Percentiles rank a stretch among this genome's conserved stretches.
Conservation (phyloP, 2,888 invertebrate genomes). For the Eledone cirrhosa region DNA sequence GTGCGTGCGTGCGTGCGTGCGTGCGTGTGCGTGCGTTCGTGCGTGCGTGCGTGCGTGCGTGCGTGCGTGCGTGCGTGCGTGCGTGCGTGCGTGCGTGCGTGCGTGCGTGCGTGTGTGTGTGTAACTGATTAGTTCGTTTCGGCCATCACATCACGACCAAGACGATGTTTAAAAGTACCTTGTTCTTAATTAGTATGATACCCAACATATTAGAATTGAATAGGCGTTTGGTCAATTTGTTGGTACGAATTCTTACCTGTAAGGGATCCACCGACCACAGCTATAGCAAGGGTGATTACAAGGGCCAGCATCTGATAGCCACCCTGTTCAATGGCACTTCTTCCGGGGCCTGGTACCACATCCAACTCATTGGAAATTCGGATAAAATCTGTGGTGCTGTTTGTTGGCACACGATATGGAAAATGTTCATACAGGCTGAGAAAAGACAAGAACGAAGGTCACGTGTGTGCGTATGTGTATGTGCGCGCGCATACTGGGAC, state of each 20-base stretch:
- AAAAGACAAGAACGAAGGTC: not conserved
- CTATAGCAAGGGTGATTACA: constrained; percentile 49
- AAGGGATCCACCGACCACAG: constrained; percentile 55
- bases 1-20: too few species aligned
- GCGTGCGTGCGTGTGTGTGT: too few species aligned
- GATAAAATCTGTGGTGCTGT: constrained; percentile 53
- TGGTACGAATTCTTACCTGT: constrained; percentile 46
- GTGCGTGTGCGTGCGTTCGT: too few species aligned
- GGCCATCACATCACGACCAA: not conserved
- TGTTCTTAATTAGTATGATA: not conserved
- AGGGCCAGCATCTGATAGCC: constrained; percentile 55
- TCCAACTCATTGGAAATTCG: constrained; percentile 35
- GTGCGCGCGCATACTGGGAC: too few species aligned
- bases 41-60: too few species aligned
- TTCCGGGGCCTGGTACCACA: constrained; percentile 38
- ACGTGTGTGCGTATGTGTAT: too few species aligned
- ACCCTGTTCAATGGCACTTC: constrained; percentile 49
- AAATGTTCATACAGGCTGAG: constrained; percentile 69
- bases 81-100: too few species aligned
- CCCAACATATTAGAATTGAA: too few species aligned
- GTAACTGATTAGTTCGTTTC: too few species aligned
- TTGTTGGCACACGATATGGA: constrained; percentile 72
- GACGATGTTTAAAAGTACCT: not conserved
- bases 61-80: too few species aligned
- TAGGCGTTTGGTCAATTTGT: not conserved